Evolutionary conservation across 2,888 invertebrate species (phyloP).

Genomic region (Epinotia nisella): DNA sequence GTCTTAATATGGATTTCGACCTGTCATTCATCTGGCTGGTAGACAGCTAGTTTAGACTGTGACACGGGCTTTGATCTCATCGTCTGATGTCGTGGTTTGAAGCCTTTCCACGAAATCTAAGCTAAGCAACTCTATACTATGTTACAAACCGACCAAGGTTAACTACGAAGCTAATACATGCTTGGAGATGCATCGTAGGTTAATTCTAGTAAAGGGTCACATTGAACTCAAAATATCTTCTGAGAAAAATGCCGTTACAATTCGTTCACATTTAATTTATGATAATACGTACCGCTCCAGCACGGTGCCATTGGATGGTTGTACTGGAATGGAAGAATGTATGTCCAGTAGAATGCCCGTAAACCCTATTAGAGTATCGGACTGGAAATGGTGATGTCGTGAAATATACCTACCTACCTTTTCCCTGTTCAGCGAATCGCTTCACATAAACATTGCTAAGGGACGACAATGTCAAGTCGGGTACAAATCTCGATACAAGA

Average conservation of each 20-base stretch:
- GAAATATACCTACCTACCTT: neutral
- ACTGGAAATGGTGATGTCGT: neutral
- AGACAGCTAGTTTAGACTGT: no score
- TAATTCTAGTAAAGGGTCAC: neutral
- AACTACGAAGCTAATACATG: neutral
- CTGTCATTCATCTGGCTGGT: no score
- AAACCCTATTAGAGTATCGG: slow-evolving; percentile 2
- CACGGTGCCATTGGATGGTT: neutral
- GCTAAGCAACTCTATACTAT: neutral
- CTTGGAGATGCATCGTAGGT: no score
- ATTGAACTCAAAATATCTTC: neutral
- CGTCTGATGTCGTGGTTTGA: neutral
- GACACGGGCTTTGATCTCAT: no score
- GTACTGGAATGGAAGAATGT: neutral
- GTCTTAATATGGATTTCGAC: no score
- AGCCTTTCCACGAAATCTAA: neutral
- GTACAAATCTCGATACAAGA: no score
- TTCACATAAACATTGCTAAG: neutral
- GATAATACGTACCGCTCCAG: neutral
- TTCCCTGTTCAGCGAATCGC: neutral
- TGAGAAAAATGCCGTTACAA: no score
- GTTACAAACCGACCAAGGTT: neutral
- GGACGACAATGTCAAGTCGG: no score
- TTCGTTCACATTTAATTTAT: no score
- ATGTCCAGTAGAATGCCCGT: neutral